A percentile compares a stretch with the other conserved stretches of the same genome.
phyloP scores from a whole-genome alignment of 2,888 invertebrate genomes.

The Meghimatium bilineatum region DNA sequence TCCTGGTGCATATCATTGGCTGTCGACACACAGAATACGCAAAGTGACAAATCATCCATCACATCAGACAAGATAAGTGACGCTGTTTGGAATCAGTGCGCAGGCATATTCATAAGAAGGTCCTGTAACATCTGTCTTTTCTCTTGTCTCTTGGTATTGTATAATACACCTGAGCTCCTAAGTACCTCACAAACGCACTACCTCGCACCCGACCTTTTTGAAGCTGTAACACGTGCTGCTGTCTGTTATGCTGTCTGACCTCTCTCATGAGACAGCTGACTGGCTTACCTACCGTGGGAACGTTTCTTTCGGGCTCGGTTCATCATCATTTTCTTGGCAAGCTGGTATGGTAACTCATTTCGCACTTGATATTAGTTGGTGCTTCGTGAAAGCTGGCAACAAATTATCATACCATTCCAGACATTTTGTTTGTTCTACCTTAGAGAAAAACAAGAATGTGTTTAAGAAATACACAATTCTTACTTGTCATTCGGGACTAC shows the following conservation, averaged over 20 bases:
- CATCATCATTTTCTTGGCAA: neutral
- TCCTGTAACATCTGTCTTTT: neutral
- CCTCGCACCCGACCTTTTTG: neutral
- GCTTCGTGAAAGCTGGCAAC: neutral
- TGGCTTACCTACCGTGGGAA: constrained; percentile 28
- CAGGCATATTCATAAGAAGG: too few relatives aligned
- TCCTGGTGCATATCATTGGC: too few relatives aligned
- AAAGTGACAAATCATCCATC: too few relatives aligned
- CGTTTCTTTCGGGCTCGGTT: neutral
- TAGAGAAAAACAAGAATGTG: too few relatives aligned
- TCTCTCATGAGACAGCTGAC: neutral
- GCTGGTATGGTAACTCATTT: neutral
- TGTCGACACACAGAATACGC: too few relatives aligned
- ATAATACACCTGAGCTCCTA: neutral
- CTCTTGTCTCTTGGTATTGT: neutral
- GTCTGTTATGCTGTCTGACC: constrained; percentile 10
- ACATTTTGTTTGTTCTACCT: neutral
- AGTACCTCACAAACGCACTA: neutral
- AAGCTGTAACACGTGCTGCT: constrained; percentile 2
- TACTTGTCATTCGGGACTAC: too few relatives aligned
- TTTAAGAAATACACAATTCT: too few relatives aligned
- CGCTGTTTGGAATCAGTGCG: too few relatives aligned
- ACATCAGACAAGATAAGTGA: too few relatives aligned
- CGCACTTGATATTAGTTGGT: neutral
- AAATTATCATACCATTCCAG: neutral